These are phyloP conservation scores for Epirrhoe tristata DNA, from an alignment of 2,888 invertebrate species.

Conservation along the genomic window DNA sequence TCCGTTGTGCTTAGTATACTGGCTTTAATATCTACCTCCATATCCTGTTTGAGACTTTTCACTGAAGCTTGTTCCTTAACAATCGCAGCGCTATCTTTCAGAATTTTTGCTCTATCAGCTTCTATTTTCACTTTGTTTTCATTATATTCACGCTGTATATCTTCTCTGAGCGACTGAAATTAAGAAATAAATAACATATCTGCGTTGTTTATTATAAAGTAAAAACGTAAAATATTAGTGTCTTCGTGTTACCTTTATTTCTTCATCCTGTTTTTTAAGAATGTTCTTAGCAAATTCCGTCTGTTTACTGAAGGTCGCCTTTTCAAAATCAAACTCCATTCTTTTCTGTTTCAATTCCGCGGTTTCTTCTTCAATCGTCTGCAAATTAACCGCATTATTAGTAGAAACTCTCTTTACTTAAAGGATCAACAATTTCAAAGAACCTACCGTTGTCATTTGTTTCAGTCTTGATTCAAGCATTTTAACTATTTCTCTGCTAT, in stretches of 20 bases:
- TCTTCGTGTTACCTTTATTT: slow-evolving; percentile 81
- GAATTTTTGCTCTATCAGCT: slow-evolving; percentile 67
- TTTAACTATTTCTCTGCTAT: slow-evolving; percentile 81
- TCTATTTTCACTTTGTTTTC: slow-evolving; percentile 74
- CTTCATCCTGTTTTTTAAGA: slow-evolving; percentile 85
- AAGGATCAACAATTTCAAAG: slow-evolving; percentile 24
- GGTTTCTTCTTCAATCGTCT: slow-evolving; percentile 80
- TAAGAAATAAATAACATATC: background rate
- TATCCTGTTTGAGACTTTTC: slow-evolving; percentile 70
- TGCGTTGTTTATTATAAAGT: too few relatives aligned
- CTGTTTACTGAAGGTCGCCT: slow-evolving; percentile 86
- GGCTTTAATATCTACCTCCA: slow-evolving; percentile 64
- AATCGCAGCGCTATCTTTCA: slow-evolving; percentile 65
- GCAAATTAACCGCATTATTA: slow-evolving; percentile 14
- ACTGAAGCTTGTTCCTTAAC: slow-evolving; percentile 73
- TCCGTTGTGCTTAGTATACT: too few relatives aligned
- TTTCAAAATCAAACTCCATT: slow-evolving; percentile 86
- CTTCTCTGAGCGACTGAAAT: slow-evolving; percentile 69
- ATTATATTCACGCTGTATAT: slow-evolving; percentile 74
- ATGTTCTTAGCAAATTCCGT: slow-evolving; percentile 84
- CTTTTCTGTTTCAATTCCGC: slow-evolving; percentile 83
- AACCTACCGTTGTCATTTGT: slow-evolving; percentile 83
- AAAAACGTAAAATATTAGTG: too few relatives aligned
- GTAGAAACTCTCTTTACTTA: too few relatives aligned
- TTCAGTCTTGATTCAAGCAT: slow-evolving; percentile 84